phyloP scores from a whole-genome alignment of 1,140 invertebrate genomes.

The Helicoverpa zea region DNA sequence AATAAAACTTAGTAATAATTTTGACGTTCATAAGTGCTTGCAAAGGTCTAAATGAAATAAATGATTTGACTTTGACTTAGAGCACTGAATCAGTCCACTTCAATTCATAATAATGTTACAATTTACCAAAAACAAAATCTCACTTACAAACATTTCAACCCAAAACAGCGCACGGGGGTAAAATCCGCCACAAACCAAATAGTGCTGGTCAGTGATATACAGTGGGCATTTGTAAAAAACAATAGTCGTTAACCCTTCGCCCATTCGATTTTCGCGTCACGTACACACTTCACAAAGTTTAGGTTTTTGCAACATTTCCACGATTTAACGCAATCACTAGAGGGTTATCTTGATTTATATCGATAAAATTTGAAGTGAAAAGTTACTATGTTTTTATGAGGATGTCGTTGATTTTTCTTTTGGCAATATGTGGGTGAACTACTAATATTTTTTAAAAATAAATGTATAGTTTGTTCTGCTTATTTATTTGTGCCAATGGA shows the following conservation, averaged over 20 bases:
- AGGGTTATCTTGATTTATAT: conserved; percentile 39
- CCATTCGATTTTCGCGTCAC: conserved; percentile 40
- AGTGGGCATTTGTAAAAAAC: conserved; percentile 45
- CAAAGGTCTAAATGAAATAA: neutral
- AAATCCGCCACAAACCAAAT: conserved; percentile 18
- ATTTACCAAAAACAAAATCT: neutral
- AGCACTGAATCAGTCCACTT: neutral
- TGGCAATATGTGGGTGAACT: no score
- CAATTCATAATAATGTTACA: neutral
- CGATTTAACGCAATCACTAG: conserved; percentile 40
- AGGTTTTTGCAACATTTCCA: conserved; percentile 41
- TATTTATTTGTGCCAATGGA: no score
- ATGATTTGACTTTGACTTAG: no score
- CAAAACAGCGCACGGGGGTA: neutral
- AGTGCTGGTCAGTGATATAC: conserved; percentile 40
- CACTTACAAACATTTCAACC: conserved; percentile 5
- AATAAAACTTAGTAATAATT: no score
- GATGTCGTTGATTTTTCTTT: neutral
- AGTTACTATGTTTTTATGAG: neutral
- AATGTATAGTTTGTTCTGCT: no score
- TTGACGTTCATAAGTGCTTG: no score
- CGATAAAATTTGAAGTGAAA: conserved; percentile 2
- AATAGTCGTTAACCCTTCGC: conserved; percentile 46
- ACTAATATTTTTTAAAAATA: no score
- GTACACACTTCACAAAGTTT: conserved; percentile 43